Percentiles rank a stretch among this genome's conserved stretches.
phyloP scores from a whole-genome alignment of 2,113 vertebrate genomes.

The Donacobius atricapilla region DNA sequence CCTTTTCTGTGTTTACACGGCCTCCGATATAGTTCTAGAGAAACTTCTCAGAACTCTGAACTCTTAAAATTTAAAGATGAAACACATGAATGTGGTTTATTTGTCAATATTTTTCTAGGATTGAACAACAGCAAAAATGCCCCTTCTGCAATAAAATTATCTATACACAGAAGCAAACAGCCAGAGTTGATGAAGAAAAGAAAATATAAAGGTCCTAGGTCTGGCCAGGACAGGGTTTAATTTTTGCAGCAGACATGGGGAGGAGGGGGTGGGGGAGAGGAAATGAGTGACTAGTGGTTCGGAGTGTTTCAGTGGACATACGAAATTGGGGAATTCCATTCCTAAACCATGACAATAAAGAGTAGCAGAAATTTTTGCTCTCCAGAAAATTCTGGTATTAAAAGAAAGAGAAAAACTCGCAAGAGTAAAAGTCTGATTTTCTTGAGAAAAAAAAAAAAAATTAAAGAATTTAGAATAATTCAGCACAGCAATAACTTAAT shows the following conservation, averaged over 20 bases:
- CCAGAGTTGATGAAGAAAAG: neutral
- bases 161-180: neutral
- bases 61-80: neutral
- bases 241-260: neutral
- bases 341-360: neutral
- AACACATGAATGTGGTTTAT: neutral
- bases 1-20: neutral
- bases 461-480: neutral
- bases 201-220: neutral
- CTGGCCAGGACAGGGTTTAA: neutral
- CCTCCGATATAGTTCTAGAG: neutral
- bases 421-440: neutral
- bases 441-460: neutral
- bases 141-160: neutral
- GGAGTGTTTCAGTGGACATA: neutral
- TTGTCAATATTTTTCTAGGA: neutral
- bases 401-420: neutral
- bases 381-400: neutral
- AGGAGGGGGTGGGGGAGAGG: accelerated
- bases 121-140: neutral
- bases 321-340: neutral
- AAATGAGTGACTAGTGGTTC: neutral
- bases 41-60: neutral
- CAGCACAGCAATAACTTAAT: neutral
- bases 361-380: neutral